Percentiles rank a stretch among this genome's conserved stretches.
Evolutionary conservation across 2,113 vertebrate species (phyloP).

Genomic region (Excalfactoria chinensis): DNA sequence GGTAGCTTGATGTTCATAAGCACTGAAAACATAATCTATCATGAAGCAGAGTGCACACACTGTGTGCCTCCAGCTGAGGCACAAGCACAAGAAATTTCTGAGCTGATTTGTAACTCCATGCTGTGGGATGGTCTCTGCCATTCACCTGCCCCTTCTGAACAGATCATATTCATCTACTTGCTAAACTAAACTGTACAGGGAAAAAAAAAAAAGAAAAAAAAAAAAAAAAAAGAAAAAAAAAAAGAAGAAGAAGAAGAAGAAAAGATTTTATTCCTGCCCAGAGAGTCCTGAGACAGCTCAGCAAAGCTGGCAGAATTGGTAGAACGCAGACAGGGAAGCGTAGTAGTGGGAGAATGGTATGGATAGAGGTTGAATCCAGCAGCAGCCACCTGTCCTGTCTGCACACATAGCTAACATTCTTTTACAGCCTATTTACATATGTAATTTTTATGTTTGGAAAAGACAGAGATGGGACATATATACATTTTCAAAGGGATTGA

Average conservation of each 20-base stretch:
- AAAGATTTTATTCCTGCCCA: background rate
- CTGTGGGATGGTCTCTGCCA: background rate
- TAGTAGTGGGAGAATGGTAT: accelerated
- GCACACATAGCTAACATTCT: background rate
- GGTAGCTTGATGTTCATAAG: conserved; percentile 60
- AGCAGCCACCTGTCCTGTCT: background rate
- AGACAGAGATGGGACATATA: background rate
- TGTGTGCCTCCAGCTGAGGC: conserved; percentile 2
- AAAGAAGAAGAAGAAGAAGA: no score
- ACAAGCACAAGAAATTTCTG: background rate
- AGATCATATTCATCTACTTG: background rate
- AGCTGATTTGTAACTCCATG: conserved; percentile 18
- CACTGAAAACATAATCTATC: conserved; percentile 53
- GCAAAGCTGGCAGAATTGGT: background rate
- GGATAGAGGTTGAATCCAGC: background rate
- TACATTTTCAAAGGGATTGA: background rate
- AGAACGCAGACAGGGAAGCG: background rate
- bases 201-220: background rate
- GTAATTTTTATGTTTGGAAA: background rate
- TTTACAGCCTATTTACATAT: background rate
- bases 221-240: no score
- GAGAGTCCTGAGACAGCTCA: background rate
- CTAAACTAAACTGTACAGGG: background rate
- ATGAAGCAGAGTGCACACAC: background rate
- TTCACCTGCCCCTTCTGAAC: background rate